Evolutionary conservation across 1,140 invertebrate genomes (phyloP).

Genomic region (Sipha flava): DNA sequence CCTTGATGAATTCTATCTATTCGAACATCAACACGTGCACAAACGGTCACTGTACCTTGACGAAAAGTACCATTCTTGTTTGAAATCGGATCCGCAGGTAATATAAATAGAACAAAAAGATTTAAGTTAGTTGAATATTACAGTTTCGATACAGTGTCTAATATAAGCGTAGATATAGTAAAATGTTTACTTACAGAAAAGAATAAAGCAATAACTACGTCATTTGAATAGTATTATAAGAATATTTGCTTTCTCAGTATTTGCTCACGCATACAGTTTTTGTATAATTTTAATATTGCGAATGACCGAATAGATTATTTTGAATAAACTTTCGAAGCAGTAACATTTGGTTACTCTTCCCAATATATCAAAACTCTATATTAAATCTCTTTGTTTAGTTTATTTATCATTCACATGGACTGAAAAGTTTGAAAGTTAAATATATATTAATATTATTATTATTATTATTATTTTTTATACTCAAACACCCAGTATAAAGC

Average conservation of each 20-base stretch:
- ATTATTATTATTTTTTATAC: no score
- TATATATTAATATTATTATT: background rate
- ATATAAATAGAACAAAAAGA: background rate
- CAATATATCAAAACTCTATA: background rate
- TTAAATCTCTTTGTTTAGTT: background rate
- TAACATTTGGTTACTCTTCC: background rate
- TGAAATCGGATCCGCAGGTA: constrained; percentile 22
- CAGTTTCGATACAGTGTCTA: no score
- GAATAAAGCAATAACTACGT: background rate
- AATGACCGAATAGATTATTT: background rate
- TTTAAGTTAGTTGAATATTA: background rate
- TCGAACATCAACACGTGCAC: constrained; percentile 13
- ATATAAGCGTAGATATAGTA: no score
- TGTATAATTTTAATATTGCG: background rate
- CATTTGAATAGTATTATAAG: background rate
- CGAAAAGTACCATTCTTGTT: background rate
- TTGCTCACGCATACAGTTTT: background rate
- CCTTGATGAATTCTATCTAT: background rate
- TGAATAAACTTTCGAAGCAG: background rate
- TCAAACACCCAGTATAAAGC: no score
- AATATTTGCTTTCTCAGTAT: background rate
- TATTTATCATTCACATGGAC: background rate
- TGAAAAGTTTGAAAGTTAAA: background rate
- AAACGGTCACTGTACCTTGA: background rate
- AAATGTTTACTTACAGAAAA: no score